phyloP scores from a whole-genome alignment of 2,888 invertebrate genomes.

The Marasmarcha lunaedactyla region DNA sequence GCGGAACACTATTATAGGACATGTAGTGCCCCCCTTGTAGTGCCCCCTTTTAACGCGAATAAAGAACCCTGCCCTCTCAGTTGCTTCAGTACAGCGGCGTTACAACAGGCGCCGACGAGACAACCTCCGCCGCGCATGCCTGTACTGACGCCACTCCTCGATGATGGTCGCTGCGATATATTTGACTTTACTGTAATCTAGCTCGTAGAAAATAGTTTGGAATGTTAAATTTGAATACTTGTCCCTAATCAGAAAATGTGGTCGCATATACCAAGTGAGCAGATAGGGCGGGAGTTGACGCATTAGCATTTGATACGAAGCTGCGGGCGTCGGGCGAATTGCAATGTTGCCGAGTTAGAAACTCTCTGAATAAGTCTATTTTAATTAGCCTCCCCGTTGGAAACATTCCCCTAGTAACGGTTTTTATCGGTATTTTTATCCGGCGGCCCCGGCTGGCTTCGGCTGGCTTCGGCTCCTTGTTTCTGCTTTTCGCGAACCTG shows the following conservation, averaged over 20 bases:
- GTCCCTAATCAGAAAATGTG: too few relatives aligned
- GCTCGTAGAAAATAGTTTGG: constrained; percentile 9
- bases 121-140: too few relatives aligned
- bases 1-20: constrained; percentile 32
- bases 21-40: constrained; percentile 21
- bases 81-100: too few relatives aligned
- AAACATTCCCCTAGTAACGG: constrained; percentile 43
- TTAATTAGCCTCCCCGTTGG: constrained; percentile 30
- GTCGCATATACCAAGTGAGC: too few relatives aligned
- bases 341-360: too few relatives aligned
- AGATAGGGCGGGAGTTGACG: too few relatives aligned
- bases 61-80: not conserved
- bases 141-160: too few relatives aligned
- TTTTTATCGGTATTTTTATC: constrained; percentile 44
- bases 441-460: constrained; percentile 12
- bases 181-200: constrained; percentile 9
- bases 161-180: not conserved
- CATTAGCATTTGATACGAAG: too few relatives aligned
- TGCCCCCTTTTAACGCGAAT: not conserved
- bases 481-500: not conserved
- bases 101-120: too few relatives aligned
- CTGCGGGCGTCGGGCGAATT: too few relatives aligned
- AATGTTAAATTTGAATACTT: not conserved
- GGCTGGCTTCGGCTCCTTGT: not conserved
- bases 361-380: constrained; percentile 23